These are phyloP conservation scores for Ceratina australensis DNA, from an alignment of 1,140 invertebrate genomes.

Conservation along the genomic window DNA sequence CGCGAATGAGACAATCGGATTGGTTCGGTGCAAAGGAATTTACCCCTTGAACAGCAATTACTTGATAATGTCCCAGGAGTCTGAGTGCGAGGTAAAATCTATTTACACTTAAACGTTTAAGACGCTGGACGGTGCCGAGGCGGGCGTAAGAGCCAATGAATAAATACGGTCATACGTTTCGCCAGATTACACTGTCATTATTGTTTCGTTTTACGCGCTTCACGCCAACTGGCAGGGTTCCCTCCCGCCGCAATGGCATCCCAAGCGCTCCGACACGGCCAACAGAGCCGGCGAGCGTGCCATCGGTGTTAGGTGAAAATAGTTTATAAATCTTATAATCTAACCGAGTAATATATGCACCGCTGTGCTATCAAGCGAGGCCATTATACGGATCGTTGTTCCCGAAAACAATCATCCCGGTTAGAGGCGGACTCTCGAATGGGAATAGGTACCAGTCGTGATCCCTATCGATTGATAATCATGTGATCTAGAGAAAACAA, in stretches of 20 bases:
- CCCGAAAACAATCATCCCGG: constrained; percentile 48
- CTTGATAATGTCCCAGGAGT: too few species aligned
- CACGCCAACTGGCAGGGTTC: constrained; percentile 66
- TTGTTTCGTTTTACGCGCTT: constrained; percentile 75
- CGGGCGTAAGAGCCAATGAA: constrained; percentile 8
- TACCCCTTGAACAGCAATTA: too few species aligned
- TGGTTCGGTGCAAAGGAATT: too few species aligned
- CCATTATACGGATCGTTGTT: constrained; percentile 51
- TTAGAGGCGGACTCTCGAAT: constrained; percentile 25
- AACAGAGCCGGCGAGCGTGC: not conserved
- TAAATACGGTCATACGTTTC: constrained; percentile 64
- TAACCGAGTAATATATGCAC: not conserved
- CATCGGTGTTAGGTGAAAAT: constrained; percentile 21
- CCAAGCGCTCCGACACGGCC: constrained; percentile 15
- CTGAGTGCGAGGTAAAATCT: too few species aligned
- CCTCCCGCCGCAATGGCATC: constrained; percentile 33
- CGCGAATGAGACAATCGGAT: too few species aligned
- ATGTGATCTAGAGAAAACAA: constrained; percentile 41
- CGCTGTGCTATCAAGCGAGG: constrained; percentile 2
- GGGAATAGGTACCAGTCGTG: constrained; percentile 34
- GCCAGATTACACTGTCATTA: constrained; percentile 74
- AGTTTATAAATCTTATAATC: constrained; percentile 28
- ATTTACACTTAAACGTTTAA: too few species aligned
- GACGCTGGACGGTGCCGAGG: too few species aligned
- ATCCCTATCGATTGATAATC: constrained; percentile 57